Conservation (phyloP, 2,797 vertebrate genomes). For the Paedocypris micromegethes region DNA sequence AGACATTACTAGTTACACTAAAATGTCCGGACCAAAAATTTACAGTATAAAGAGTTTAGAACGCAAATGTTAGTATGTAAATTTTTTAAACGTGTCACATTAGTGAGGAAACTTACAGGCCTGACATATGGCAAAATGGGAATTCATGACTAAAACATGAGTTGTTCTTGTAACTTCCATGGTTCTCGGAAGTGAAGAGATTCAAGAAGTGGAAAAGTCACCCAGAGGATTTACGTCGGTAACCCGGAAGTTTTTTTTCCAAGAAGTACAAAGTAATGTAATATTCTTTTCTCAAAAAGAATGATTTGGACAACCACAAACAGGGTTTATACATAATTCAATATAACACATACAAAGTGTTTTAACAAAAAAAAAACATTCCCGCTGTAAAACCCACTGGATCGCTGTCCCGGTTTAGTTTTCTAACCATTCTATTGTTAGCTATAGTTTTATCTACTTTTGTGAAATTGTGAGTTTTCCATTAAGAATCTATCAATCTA, state of each 20-base stretch:
- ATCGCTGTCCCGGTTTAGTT: constrained; percentile 10
- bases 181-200: not conserved
- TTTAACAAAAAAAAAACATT: constrained; percentile 8
- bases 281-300: not conserved
- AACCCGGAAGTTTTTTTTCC: not conserved
- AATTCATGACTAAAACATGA: too few species aligned
- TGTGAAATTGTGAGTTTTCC: too few species aligned
- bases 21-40: too few species aligned
- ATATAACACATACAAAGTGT: not conserved
- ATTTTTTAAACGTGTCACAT: not conserved
- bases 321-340: constrained; percentile 12
- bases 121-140: not conserved
- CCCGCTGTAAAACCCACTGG: constrained; percentile 7
- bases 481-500: too few species aligned
- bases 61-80: too few species aligned
- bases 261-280: not conserved
- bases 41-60: not conserved
- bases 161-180: too few species aligned
- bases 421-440: constrained; percentile 15
- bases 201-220: not conserved
- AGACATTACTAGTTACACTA: too few species aligned
- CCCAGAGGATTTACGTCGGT: not conserved
- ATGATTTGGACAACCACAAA: constrained; percentile 3
- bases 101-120: not conserved
- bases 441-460: not conserved